Evolutionary conservation across 2,797 vertebrate genomes (phyloP), one percentile per base, ranked within the genome.

Genomic region (Catostomus latipinnis): DNA sequence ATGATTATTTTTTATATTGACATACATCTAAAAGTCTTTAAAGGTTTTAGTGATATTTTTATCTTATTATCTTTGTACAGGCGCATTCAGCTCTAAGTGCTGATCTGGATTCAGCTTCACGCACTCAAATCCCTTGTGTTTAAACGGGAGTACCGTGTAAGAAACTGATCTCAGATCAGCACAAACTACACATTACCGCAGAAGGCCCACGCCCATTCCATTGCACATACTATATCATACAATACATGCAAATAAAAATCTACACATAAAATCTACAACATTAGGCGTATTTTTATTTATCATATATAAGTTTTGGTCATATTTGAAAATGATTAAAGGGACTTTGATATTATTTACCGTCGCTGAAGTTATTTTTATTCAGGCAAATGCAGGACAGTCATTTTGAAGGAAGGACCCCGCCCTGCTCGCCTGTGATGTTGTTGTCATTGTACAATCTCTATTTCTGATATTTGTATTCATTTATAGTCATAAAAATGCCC

Each of bases 401-500:
- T 45, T 52, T 10, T 4, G 34, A 63, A 78, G 67, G 58, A 63
- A 22, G 4, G 10, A 70, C 57, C 57, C 49, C 49, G 22, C 76
- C 65, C 53, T 16, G 14, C 16, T 45, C 60, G 12, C 11, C 6
- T 43, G 4, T 5, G 7, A 46, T 56, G 68, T 8, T 71, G 68
- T 8, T 71, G 6, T 45, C 57, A 53, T 0, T 8, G 60, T 16
- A 14, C 16, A 13, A 34, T 62, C 7, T 7, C 10, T n/a, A 5
- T 57, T 58, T 45, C 46, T 57, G 2, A 1, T 34, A 48, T 8
- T 16, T 22, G 22, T 8, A 10, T 22, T 49, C 8, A 5, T 63
- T 74, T 77, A 34, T 65, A 11, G 8, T 16, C 2, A 10, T 45
- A 83, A 93, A 85, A 81, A 99, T 99, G 98, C 97, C 97, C 18